phyloP scores from a whole-genome alignment of 2,888 invertebrate species.

The Thera britannica region DNA sequence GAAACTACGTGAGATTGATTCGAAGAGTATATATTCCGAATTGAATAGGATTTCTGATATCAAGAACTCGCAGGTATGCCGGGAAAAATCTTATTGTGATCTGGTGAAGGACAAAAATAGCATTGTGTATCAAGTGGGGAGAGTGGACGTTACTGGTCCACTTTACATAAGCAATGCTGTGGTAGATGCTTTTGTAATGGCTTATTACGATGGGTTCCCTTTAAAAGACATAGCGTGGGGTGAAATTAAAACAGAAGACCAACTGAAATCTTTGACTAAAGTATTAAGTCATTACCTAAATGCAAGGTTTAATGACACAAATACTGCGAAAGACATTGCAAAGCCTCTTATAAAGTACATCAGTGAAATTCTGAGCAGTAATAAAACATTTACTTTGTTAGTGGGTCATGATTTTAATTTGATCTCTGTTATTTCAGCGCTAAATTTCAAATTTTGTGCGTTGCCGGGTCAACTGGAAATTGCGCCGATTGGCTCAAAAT shows the following conservation, averaged over 20 bases:
- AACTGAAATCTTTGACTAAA: slow-evolving; percentile 58
- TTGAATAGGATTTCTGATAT: slow-evolving; percentile 62
- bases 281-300: slow-evolving; percentile 60
- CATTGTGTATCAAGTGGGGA: slow-evolving; percentile 51
- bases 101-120: slow-evolving; percentile 48
- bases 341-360: slow-evolving; percentile 60
- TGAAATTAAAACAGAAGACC: slow-evolving; percentile 49
- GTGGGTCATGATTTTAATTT: slow-evolving; percentile 73
- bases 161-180: slow-evolving; percentile 55
- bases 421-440: slow-evolving; percentile 53
- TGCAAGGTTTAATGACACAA: slow-evolving; percentile 60
- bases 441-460: slow-evolving; percentile 56
- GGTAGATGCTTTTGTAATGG: slow-evolving; percentile 69
- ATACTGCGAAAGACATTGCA: slow-evolving; percentile 55
- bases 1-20: slow-evolving; percentile 50
- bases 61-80: slow-evolving; percentile 59
- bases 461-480: slow-evolving; percentile 61
- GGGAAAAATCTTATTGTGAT: slow-evolving; percentile 55
- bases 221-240: slow-evolving; percentile 68
- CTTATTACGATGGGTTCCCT: slow-evolving; percentile 65
- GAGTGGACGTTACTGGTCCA: slow-evolving; percentile 61
- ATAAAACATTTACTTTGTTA: slow-evolving; percentile 54
- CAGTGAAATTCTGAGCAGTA: slow-evolving; percentile 46
- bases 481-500: slow-evolving; percentile 70
- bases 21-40: slow-evolving; percentile 52